Conservation (phyloP, 2,113 vertebrate genomes). For the Zosterops borbonicus region DNA sequence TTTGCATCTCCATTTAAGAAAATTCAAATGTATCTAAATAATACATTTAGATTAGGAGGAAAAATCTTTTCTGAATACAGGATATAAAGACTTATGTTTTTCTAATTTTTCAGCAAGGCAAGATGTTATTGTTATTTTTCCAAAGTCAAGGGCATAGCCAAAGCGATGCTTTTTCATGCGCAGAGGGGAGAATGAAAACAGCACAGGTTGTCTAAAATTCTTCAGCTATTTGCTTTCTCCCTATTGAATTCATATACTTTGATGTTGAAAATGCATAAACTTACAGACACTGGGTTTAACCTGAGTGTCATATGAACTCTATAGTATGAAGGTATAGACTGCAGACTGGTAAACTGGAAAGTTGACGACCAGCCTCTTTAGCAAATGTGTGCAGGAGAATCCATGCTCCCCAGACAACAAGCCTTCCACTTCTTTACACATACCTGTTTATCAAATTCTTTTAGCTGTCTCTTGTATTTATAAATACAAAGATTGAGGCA, state of each 20-base stretch:
- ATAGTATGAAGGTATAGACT: background rate
- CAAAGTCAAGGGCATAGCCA: background rate
- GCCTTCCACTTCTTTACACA: background rate
- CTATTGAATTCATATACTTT: background rate
- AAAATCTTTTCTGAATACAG: background rate
- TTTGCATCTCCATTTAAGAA: background rate
- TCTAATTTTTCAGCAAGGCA: background rate
- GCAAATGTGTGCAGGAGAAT: background rate
- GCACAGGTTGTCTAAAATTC: background rate
- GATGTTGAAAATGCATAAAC: background rate
- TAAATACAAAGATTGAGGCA: background rate
- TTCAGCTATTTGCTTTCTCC: background rate
- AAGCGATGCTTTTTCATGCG: fast-evolving
- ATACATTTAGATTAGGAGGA: background rate
- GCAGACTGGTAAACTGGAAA: background rate
- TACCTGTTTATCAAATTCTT: background rate
- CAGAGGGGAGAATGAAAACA: background rate
- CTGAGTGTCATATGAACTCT: background rate
- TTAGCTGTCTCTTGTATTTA: background rate
- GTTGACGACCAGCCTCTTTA: background rate
- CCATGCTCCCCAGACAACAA: background rate
- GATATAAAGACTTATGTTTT: background rate
- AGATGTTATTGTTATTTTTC: background rate
- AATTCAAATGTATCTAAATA: background rate
- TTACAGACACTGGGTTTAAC: background rate